Percentiles rank a stretch among this genome's conserved stretches.
phyloP scores from a whole-genome alignment of 2,888 invertebrate species.

The Eupelmus urozonus region DNA sequence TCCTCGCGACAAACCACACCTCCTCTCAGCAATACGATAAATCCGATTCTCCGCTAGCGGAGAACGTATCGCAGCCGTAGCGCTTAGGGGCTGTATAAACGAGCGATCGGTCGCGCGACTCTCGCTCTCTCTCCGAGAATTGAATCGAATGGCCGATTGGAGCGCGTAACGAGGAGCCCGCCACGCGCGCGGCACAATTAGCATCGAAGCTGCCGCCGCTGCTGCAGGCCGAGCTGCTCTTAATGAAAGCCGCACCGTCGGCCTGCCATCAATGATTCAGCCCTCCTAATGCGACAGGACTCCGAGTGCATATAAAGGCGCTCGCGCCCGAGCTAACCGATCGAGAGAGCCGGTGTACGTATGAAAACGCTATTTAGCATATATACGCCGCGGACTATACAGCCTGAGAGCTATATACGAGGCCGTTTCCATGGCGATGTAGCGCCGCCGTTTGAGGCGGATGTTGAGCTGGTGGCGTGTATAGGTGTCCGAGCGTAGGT shows the following conservation, averaged over 20 bases:
- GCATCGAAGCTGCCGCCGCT: conserved; percentile 54
- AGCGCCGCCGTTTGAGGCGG: too few species aligned
- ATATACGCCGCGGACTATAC: too few species aligned
- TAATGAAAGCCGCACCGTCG: conserved; percentile 62
- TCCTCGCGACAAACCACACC: too few species aligned
- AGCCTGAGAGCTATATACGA: too few species aligned
- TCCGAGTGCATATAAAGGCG: conserved; percentile 11
- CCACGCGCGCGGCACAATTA: conserved; percentile 60
- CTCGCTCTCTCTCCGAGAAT: conserved; percentile 10
- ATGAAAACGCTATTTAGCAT: background rate
- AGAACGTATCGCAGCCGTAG: too few species aligned
- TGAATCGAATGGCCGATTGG: conserved; percentile 48
- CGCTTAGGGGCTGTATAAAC: too few species aligned
- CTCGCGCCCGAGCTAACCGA: conserved; percentile 39
- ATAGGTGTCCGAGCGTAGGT: background rate
- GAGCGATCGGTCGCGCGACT: background rate
- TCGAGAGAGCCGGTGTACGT: background rate
- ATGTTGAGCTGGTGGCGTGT: background rate
- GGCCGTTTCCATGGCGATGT: too few species aligned
- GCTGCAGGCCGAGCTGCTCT: conserved; percentile 61
- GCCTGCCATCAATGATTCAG: conserved; percentile 59
- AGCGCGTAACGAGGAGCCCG: conserved; percentile 60
- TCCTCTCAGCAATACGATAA: too few species aligned
- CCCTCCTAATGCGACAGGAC: conserved; percentile 45
- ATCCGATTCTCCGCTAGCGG: too few species aligned